Evolutionary conservation across 2,797 vertebrate species (phyloP), one percentile per base, ranked within the genome.

Genomic region (Hybognathus amarus): DNA sequence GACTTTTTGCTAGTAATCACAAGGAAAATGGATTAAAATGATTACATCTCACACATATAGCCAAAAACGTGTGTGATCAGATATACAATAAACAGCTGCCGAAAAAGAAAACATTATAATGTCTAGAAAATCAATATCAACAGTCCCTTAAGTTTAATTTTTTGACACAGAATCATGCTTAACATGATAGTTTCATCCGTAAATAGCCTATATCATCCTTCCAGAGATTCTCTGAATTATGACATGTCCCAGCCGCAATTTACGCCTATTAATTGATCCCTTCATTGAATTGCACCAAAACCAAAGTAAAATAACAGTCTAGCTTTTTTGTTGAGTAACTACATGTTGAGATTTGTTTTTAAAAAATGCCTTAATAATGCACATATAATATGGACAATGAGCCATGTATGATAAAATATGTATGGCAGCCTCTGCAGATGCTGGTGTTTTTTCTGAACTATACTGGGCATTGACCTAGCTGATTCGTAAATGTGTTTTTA

Each of bases 401-500:
- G 24, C 38, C 54, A 42, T 40, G n/a, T 27, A 36, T 42, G 38
- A 45, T 30, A 1, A 11, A n/a, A n/a, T 12, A 59, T 42, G 18
- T 22, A 79, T 54, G 47, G 24, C 59, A 50, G 20, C 6, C 38
- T 33, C 45, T 52, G 59, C n/a, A 30, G 61, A 63, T 63, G 61
- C 36, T 73, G 30, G 45, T 24, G 9, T 50, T 50, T 70, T 30
- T 45, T 24, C n/a, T 66, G 11, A 20, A 33, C 18, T 24, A n/a
- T n/a, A 61, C 52, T 71, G 54, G 24, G 13, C 52, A 68, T 50
- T 82, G 50, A 75, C 61, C 61, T 30, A 63, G 61, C 61, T 13
- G 45, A 52, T 64, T 63, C 1, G 2, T 30, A 71, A 83, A 77
- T 71, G 75, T 71, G 50, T 73, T 80, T 50, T 50, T 13, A 80